Evolutionary conservation across 1,140 invertebrate genomes (phyloP).

Genomic region (Camponotus vicinus): DNA sequence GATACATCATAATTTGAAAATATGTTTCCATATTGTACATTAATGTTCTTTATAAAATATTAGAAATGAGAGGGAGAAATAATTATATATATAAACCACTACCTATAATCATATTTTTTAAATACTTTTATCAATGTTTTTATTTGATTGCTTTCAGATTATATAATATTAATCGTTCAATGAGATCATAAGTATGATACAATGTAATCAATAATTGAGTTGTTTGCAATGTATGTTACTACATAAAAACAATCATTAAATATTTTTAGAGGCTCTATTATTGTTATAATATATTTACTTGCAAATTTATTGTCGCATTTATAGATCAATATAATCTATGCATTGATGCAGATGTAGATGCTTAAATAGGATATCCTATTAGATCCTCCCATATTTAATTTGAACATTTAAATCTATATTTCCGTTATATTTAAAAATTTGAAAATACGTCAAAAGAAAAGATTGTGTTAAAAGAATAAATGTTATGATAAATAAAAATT

Average conservation of each 20-base stretch:
- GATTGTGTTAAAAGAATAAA: too few relatives aligned
- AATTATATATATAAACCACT: conserved; percentile 61
- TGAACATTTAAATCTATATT: too few relatives aligned
- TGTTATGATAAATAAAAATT: too few relatives aligned
- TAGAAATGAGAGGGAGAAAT: conserved; percentile 67
- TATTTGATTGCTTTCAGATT: conserved; percentile 8
- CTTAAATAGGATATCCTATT: background rate
- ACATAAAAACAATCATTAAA: conserved; percentile 51
- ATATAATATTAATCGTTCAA: conserved; percentile 19
- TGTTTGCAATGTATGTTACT: conserved; percentile 16
- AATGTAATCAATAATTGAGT: conserved; percentile 38
- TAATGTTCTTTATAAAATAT: conserved; percentile 73
- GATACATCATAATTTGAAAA: conserved; percentile 23
- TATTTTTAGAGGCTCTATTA: conserved; percentile 52
- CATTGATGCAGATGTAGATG: background rate
- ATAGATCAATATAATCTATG: conserved; percentile 51
- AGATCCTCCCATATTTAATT: too few relatives aligned
- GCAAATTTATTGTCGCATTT: conserved; percentile 56
- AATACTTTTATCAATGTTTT: conserved; percentile 36
- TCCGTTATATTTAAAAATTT: too few relatives aligned
- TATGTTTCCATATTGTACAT: conserved; percentile 64
- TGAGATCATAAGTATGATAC: background rate
- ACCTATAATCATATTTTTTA: conserved; percentile 68
- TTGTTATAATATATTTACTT: conserved; percentile 56
- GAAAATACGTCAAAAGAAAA: too few relatives aligned